phyloP scores from a whole-genome alignment of 2,797 vertebrate species.

The Luscinia luscinia region DNA sequence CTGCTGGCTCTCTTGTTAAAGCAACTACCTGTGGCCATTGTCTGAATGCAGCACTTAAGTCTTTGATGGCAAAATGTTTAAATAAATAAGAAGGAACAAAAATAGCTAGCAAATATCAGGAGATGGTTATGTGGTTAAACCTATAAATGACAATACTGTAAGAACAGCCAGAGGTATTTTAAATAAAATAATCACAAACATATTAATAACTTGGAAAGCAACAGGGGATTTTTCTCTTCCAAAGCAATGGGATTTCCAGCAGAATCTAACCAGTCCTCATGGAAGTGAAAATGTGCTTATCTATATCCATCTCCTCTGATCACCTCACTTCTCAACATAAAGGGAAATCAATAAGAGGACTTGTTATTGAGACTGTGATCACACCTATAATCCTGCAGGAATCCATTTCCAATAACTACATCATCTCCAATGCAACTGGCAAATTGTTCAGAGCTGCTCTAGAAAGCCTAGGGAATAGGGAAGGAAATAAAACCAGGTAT shows the following conservation, averaged over 20 bases:
- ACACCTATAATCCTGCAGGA: conserved; percentile 34
- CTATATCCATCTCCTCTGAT: conserved; percentile 10
- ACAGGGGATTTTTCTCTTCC: conserved; percentile 31
- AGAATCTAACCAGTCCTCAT: not conserved
- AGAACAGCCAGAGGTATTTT: not conserved
- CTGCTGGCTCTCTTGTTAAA: conserved; percentile 56
- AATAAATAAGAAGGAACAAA: conserved; percentile 39
- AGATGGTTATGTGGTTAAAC: not conserved
- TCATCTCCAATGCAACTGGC: not conserved
- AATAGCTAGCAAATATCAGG: not conserved
- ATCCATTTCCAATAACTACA: conserved; percentile 21
- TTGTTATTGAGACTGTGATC: conserved; percentile 29
- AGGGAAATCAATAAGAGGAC: conserved; percentile 37
- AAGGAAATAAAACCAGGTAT: not conserved
- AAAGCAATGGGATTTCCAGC: conserved; percentile 22
- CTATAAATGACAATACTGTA: not conserved
- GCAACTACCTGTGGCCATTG: conserved; percentile 60
- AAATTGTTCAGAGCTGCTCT: not conserved
- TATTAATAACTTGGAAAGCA: conserved; percentile 36
- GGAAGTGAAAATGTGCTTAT: conserved; percentile 27
- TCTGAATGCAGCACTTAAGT: conserved; percentile 52
- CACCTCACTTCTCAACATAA: not conserved
- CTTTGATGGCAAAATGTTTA: conserved; percentile 47
- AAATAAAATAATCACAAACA: conserved; percentile 29
- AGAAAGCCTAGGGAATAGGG: not conserved